These are phyloP conservation scores for Cyanocitta stelleri DNA, from an alignment of 2,113 vertebrate species.

Conservation along the genomic window DNA sequence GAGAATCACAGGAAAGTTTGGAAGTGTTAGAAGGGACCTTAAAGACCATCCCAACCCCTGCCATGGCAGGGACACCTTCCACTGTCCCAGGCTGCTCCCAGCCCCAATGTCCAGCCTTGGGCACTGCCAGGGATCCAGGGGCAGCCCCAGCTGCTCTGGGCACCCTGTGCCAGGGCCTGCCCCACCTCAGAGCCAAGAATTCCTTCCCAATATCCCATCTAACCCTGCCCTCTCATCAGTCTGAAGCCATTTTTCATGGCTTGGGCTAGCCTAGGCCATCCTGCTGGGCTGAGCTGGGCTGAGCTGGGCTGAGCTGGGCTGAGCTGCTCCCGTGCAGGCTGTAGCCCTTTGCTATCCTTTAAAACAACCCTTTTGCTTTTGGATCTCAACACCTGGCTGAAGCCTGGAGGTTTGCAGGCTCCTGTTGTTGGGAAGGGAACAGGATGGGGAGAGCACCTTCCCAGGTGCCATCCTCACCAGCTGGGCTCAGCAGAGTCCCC, in stretches of 20 bases:
- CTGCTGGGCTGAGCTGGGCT: not conserved
- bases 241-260: not conserved
- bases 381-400: not conserved
- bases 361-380: not conserved
- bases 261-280: not conserved
- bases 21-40: not conserved
- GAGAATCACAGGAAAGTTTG: not conserved
- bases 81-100: not conserved
- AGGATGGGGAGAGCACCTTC: not conserved
- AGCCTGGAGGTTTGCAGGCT: not conserved
- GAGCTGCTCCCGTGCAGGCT: not conserved
- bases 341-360: not conserved
- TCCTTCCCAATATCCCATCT: not conserved
- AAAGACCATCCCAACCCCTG: not conserved
- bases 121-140: not conserved
- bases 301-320: not conserved
- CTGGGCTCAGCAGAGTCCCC: not conserved
- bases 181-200: accelerated
- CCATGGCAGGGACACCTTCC: not conserved
- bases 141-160: not conserved
- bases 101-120: accelerated
- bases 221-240: not conserved
- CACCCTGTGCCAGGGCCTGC: not conserved
- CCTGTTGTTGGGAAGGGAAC: not conserved
- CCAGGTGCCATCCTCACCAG: not conserved